Base-by-base conservation (phyloP, 1,140 invertebrate species). In the Hylaeus volcanicus region DNA sequence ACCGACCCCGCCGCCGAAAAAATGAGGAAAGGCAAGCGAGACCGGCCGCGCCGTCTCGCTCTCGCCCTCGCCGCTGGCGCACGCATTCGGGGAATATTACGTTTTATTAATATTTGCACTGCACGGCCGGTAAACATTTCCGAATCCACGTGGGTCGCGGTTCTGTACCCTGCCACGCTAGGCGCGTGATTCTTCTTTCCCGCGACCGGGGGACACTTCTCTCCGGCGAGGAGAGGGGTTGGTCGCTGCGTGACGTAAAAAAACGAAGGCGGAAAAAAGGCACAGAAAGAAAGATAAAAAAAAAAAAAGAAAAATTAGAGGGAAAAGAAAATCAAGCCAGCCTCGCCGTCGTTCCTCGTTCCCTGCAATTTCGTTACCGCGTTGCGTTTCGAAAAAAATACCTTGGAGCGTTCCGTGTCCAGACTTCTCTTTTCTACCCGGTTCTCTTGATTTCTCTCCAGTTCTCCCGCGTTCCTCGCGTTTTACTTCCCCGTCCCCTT, bases 71-170 rank as follows among this genome's bases (percentile, higher is more conserved):
- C 8, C 45, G 53, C 39, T 26, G n/a, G 53, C 65, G 43, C 72
- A 79, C 76, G 74, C 80, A 87, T 83, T 85, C 71, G 84, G 68
- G 75, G 82, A 79, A 86, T 87, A 88, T 88, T 86, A 83, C 86
- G 74, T 86, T 89, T 89, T 88, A 89, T 88, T 89, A 89, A 86
- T 88, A 88, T 88, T 89, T 89, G 82, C 82, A 71, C 65, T 80
- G 64, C 81, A 74, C 71, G 82, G 72, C 39, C 41, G 78, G 81
- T 60, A 79, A 83, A 86, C 81, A 86, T 86, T 87, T 61, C 83
- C 66, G 81, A 83, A 88, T 86, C 80, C 76, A 80, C 79, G 66
- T 73, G 68, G 74, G 48, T 74, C 63, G 53, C 71, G 60, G 60
- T 12, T 84, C 74, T 77, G 73, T 64, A 82, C 70, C 60, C 78